Base-by-base conservation (phyloP, 2,113 vertebrate species). In the Lasiurus borealis region DNA sequence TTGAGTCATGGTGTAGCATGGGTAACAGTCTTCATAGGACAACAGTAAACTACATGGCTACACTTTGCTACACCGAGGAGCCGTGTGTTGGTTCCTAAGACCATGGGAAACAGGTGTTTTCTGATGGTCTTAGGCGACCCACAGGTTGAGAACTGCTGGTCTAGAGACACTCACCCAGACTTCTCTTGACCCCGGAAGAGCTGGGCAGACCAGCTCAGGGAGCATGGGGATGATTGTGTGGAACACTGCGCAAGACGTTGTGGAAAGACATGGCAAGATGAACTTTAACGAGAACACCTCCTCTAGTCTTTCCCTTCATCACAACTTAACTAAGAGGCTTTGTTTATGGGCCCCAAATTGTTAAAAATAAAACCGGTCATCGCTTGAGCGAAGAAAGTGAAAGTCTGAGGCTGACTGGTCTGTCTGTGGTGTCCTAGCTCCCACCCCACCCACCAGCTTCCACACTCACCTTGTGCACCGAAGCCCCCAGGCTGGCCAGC, bases 401-500 rank as follows among this genome's bases (percentile, higher is more conserved):
- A 71, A 88, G 57, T 12, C 59, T 2, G 57, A 71, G 82, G 54
- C 48, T 18, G n/a, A 86, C 4, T 5, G n/a, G 29, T 46, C 14
- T 25, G 64, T 75, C 13, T 72, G 44, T 13, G 36, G 85, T 46
- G 8, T 36, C 44, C 59, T 13, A n/a, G 25, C 31, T 15, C 48
- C n/a, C 16, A 4, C 10, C 5, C 21, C 9, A 2, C 6, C 68
- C 1, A 13, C 48, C 52, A 14, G 13, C 27, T 48, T 2, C 19
- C 8, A 2, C 57, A 2, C 97, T 98, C 78, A 99, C 99, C 99
- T 99, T 99, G 96, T 99, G 99, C 72, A 99, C 77, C 0, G 99
- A 99, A 0, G 99, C 99, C 66, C 99, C 99, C 71, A 99, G 94
- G 96, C 99, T 98, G 81, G 99, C 99, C 96, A 99, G 97, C 82